Evolutionary conservation across 2,888 invertebrate species (phyloP).

Genomic region (Dasypogon diadema): DNA sequence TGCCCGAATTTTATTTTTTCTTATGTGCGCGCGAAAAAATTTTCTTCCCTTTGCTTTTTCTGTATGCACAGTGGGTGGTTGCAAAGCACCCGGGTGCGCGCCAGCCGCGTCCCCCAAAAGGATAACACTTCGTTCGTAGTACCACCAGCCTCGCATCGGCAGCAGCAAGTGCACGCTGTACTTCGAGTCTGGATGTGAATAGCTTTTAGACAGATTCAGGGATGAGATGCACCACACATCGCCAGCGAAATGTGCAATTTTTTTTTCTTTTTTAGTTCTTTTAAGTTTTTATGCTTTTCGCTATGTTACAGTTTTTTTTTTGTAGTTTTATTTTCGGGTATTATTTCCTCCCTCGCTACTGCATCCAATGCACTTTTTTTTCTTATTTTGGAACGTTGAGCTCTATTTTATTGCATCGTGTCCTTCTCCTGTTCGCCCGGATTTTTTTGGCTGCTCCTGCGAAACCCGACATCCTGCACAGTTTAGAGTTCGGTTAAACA

Average conservation of each 20-base stretch:
- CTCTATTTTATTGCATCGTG: slow-evolving; percentile 23
- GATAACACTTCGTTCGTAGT: slow-evolving; percentile 2
- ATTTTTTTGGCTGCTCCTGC: background rate
- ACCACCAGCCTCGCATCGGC: background rate
- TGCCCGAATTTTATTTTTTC: slow-evolving; percentile 41
- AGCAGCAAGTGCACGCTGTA: background rate
- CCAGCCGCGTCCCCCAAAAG: slow-evolving; percentile 8
- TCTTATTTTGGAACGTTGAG: slow-evolving; percentile 25
- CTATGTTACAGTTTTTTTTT: slow-evolving; percentile 4
- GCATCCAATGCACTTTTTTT: slow-evolving; percentile 2
- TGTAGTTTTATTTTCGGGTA: slow-evolving; percentile 17
- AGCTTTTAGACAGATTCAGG: slow-evolving; percentile 36
- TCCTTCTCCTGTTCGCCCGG: background rate
- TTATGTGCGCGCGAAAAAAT: slow-evolving; percentile 49
- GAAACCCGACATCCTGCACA: background rate
- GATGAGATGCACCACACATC: slow-evolving; percentile 6
- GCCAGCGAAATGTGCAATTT: background rate
- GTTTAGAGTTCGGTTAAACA: background rate
- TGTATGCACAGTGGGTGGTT: slow-evolving; percentile 31
- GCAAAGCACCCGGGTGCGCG: background rate
- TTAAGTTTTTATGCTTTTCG: slow-evolving; percentile 27
- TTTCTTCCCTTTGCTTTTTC: slow-evolving; percentile 39
- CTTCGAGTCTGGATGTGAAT: slow-evolving; percentile 21
- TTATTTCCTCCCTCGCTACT: background rate
- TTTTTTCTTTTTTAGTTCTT: slow-evolving; percentile 2